Evolutionary conservation across 2,113 vertebrate genomes (phyloP).

Genomic region (Strix aluco): DNA sequence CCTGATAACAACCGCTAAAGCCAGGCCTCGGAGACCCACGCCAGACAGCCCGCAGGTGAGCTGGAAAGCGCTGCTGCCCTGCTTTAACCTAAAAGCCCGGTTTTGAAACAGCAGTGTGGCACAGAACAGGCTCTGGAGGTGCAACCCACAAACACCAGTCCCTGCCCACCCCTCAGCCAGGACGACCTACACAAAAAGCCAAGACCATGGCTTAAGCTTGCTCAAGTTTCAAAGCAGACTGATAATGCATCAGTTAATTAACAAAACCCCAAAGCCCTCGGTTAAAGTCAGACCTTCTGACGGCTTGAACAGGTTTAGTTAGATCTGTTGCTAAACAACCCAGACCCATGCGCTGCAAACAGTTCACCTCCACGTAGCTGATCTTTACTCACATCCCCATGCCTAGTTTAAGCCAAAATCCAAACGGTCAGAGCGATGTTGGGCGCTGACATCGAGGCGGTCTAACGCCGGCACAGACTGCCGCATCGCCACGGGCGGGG

Average conservation of each 20-base stretch:
- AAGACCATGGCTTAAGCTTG: accelerated
- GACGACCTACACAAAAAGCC: background rate
- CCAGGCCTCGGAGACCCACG: background rate
- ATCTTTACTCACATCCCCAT: background rate
- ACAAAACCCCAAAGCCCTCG: background rate
- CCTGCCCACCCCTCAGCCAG: background rate
- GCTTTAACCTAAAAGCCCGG: background rate
- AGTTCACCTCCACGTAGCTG: accelerated
- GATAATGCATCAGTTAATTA: background rate
- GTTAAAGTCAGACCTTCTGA: background rate
- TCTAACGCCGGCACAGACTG: background rate
- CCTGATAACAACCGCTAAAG: background rate
- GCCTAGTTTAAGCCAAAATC: background rate
- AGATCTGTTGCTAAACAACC: background rate
- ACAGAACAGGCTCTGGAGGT: background rate
- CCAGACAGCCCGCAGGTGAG: background rate
- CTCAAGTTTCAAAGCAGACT: background rate
- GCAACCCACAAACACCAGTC: background rate
- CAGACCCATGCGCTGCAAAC: background rate
- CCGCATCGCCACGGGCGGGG: accelerated
- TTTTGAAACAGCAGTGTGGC: background rate
- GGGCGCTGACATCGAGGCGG: accelerated
- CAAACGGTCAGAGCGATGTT: accelerated
- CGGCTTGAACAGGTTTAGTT: background rate
- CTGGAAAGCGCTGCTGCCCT: background rate